phyloP scores from a whole-genome alignment of 1,140 invertebrate species.

The Zaprionus vittiger region DNA sequence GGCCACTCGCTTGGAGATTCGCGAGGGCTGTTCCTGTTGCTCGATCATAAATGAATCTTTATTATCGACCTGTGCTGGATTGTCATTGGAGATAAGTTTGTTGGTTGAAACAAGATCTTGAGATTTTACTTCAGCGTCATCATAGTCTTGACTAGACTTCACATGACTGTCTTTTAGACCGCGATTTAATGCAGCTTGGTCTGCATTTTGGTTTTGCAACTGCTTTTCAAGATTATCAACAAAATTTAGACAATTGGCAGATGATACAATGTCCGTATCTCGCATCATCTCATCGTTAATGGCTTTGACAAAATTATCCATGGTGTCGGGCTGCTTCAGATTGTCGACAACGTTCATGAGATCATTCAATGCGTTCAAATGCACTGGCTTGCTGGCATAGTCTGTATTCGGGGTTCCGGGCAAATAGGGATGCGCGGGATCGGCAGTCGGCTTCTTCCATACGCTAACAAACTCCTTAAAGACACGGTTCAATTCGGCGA shows the following conservation, averaged over 20 bases:
- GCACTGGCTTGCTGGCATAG: neutral
- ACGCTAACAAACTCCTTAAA: conserved; percentile 40
- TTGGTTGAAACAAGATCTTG: neutral
- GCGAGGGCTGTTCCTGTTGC: neutral
- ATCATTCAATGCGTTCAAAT: conserved; percentile 42
- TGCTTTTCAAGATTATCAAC: neutral
- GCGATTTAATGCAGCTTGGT: neutral
- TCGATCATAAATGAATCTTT: neutral
- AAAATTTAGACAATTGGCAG: neutral
- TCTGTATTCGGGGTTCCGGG: neutral
- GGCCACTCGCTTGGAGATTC: conserved; percentile 30
- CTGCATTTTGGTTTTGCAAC: neutral
- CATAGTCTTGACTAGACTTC: neutral
- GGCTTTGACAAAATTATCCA: conserved; percentile 52
- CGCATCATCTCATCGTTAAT: conserved; percentile 48
- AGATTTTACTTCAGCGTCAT: neutral
- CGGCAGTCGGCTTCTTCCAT: conserved; percentile 22
- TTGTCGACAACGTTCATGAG: conserved; percentile 52
- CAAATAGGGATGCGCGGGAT: neutral
- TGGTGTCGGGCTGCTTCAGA: conserved; percentile 34
- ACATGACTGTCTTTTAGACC: neutral
- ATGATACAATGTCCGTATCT: neutral
- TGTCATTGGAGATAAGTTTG: neutral
- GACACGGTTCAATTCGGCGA: conserved; percentile 41
- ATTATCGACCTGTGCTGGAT: conserved; percentile 3